A percentile compares a stretch with the other conserved stretches of the same genome.
Conservation (phyloP, 2,113 vertebrate genomes). For the Xiphophorus couchianus region DNA sequence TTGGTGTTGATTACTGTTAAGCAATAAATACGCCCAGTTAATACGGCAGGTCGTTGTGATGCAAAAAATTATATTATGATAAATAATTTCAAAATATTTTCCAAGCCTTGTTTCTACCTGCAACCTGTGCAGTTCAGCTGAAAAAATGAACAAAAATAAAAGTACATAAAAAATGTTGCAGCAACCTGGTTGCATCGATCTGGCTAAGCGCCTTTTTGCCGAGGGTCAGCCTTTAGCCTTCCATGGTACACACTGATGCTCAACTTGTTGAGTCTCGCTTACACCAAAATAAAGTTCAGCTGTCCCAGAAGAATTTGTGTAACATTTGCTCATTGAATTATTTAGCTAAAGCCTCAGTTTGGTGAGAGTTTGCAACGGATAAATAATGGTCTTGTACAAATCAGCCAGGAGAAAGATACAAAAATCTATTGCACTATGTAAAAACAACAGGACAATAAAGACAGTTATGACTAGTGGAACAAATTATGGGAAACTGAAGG, state of each 20-base stretch:
- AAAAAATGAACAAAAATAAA: background rate
- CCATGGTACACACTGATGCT: too few species aligned
- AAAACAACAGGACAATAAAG: too few species aligned
- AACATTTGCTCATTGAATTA: background rate
- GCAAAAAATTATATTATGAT: background rate
- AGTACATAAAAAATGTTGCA: background rate
- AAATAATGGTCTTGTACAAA: background rate
- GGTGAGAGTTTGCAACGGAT: background rate
- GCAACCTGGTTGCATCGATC: background rate
- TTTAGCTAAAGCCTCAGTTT: too few species aligned
- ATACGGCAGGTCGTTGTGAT: background rate
- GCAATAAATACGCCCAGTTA: background rate
- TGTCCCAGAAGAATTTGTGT: background rate
- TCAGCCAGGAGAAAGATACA: background rate
- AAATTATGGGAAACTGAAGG: too few species aligned
- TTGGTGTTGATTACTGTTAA: background rate
- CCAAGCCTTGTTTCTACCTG: background rate
- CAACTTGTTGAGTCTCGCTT: too few species aligned
- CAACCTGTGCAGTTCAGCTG: background rate
- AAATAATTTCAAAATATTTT: background rate
- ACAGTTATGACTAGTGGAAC: too few species aligned
- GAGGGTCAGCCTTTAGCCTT: too few species aligned
- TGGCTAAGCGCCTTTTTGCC: too few species aligned
- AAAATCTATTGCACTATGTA: background rate
- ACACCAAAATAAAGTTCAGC: background rate